phyloP scores from a whole-genome alignment of 2,113 vertebrate genomes.

The Ptyas mucosa region DNA sequence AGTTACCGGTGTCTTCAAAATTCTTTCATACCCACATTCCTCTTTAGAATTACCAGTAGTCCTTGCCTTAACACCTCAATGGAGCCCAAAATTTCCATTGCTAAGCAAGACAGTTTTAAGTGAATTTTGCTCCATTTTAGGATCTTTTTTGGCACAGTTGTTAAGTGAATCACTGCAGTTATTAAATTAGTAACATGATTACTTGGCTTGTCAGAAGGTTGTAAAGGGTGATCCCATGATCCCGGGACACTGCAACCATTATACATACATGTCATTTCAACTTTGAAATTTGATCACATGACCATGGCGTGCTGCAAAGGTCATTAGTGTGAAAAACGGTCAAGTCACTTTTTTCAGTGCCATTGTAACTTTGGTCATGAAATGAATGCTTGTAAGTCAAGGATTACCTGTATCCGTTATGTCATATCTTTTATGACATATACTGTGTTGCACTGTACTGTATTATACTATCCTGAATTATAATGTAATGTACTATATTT shows the following conservation, averaged over 20 bases:
- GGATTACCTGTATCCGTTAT: background rate
- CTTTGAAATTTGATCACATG: background rate
- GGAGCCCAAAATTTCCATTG: background rate
- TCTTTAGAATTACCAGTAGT: background rate
- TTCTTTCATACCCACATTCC: background rate
- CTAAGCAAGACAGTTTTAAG: background rate
- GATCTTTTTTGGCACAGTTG: background rate
- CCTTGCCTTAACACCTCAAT: background rate
- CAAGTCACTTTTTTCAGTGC: background rate
- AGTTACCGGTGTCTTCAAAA: background rate
- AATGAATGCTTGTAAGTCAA: background rate
- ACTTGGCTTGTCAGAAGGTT: background rate
- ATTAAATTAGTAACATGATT: background rate
- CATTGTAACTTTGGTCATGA: background rate
- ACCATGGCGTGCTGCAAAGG: no score
- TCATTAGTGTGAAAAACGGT: background rate
- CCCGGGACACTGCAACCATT: background rate
- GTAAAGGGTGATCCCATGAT: background rate
- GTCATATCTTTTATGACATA: background rate
- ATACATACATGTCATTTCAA: background rate
- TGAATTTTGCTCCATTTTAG: background rate
- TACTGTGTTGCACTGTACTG: background rate
- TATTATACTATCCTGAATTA: background rate
- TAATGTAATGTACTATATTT: background rate
- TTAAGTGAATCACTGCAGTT: background rate